Base-by-base conservation (phyloP, 2,888 invertebrate genomes). In the Zygogramma bicolorata region DNA sequence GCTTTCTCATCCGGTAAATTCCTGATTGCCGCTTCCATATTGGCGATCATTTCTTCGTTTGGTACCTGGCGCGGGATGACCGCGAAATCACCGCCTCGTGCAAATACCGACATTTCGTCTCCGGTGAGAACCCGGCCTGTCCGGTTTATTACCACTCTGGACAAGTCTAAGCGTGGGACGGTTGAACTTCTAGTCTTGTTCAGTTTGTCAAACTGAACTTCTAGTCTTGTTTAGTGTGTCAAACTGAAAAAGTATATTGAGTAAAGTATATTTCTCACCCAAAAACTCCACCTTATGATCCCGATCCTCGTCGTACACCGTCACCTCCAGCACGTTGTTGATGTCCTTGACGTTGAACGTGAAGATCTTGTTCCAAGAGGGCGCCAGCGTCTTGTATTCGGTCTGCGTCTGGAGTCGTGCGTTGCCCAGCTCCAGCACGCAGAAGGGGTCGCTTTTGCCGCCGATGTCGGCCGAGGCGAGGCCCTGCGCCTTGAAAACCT, bases 311-410 rank as follows among this genome's bases (percentile, higher is more conserved):
- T 99, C 99, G 86, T 94, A 99, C 0, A 99, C 97, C 0, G 98
- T 98, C 65, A 99, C 89, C 84, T 99, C 99, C 77, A 99, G 88
- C 61, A 96, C 93, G 65, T 97, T 95, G 82, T 98, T 97, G 77
- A 99, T 96, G 85, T 99, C 99, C 85, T 97, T 96, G n/a, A 96
- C 92, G 86, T 95, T 95, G 85, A 99, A 98, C 57, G 97, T 97
- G 86, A 99, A 99, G 79, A 98, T 96, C 88, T 99, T 99, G 89
- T 98, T 97, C 99, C 99, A 99, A 78, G 94, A 96, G 0, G 99
- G 99, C 66, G 94, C 91, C 22, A 99, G 88, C 0, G 99, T 99
- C 87, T 99, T 98, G 87, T 99, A 99, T 87, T 99, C 98, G 0
- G 99, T 99, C 86, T 99, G 98, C 0, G 99, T 99, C 87, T 99